Conservation (phyloP, 2,888 invertebrate species). For the Folsomia candida region DNA sequence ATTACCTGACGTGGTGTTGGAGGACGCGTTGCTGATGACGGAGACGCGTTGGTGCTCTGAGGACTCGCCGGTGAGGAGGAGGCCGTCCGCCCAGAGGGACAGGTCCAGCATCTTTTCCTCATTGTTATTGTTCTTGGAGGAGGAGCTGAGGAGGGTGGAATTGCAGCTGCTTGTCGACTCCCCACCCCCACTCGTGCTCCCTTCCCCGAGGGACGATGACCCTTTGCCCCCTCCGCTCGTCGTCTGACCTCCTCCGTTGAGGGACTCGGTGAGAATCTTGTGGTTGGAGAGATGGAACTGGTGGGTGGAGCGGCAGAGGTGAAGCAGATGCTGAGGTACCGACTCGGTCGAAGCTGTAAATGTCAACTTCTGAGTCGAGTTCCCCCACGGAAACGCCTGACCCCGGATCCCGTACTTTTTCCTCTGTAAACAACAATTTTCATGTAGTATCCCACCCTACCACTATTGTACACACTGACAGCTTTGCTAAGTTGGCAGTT, state of each 20-base stretch:
- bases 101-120: constrained; percentile 50
- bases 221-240: too few species aligned
- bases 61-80: constrained; percentile 42
- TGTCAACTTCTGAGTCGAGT: constrained; percentile 69
- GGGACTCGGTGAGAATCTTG: constrained; percentile 35
- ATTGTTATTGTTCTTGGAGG: constrained; percentile 33
- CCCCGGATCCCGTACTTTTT: constrained; percentile 96
- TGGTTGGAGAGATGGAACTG: constrained; percentile 71
- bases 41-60: constrained; percentile 71
- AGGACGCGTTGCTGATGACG: constrained; percentile 88
- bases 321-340: constrained; percentile 85
- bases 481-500: neutral
- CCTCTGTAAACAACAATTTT: constrained; percentile 58
- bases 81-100: constrained; percentile 50
- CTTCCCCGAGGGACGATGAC: constrained; percentile 17
- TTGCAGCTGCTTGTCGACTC: constrained; percentile 43
- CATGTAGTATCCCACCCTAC: neutral
- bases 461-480: neutral
- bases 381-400: constrained; percentile 64
- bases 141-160: constrained; percentile 39
- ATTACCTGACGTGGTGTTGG: constrained; percentile 91
- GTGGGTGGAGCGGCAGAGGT: constrained; percentile 87
- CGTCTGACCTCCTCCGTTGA: neutral
- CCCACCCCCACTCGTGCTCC: constrained; percentile 31
- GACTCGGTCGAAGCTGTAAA: constrained; percentile 89